These are phyloP conservation scores for Choloepus hoffmanni DNA, from an alignment of 2,113 vertebrate genomes.

Conservation along the genomic window DNA sequence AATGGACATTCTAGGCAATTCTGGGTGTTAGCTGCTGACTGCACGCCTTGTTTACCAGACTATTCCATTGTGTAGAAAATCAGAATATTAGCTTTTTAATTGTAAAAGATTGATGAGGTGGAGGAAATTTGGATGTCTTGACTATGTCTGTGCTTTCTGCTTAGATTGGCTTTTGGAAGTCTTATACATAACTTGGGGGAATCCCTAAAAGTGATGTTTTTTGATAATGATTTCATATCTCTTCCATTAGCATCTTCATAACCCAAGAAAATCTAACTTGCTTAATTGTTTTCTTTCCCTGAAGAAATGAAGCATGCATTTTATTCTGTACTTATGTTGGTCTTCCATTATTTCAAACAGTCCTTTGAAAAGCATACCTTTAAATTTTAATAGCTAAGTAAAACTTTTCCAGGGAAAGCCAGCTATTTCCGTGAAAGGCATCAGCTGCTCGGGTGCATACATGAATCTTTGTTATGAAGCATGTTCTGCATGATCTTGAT, in stretches of 20 bases:
- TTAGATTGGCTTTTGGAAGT: not conserved
- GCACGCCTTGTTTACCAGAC: not conserved
- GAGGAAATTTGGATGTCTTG: not conserved
- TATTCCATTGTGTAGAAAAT: not conserved
- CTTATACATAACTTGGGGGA: not conserved
- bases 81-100: not conserved
- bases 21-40: not conserved
- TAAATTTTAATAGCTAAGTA: not conserved
- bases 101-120: not conserved
- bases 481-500: not conserved
- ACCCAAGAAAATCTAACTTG: not conserved
- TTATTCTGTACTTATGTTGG: not conserved
- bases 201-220: not conserved
- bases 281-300: conserved; percentile 7
- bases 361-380: not conserved
- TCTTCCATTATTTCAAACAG: not conserved
- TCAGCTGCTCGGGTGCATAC: not conserved
- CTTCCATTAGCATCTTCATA: not conserved
- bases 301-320: not conserved
- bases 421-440: not conserved
- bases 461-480: not conserved
- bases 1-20: not conserved
- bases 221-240: conserved; percentile 8
- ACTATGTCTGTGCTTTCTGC: not conserved
- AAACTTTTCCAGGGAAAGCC: not conserved